Evolutionary conservation across 2,888 invertebrate species (phyloP).

Genomic region (Platycheirus rosarum): DNA sequence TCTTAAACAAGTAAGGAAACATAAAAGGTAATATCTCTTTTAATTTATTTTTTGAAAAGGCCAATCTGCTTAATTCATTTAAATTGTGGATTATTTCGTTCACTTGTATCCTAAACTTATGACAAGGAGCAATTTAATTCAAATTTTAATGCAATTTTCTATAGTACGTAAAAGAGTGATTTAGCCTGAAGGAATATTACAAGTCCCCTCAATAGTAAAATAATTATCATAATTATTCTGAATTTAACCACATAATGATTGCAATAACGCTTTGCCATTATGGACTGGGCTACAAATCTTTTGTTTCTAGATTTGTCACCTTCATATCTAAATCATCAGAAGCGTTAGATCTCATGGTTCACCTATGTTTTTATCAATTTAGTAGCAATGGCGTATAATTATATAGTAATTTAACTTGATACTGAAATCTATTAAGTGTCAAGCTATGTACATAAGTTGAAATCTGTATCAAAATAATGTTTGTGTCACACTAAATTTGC

Average conservation of each 20-base stretch:
- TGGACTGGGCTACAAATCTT: no score
- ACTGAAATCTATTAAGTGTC: no score
- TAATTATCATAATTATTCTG: conserved; percentile 55
- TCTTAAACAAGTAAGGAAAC: no score
- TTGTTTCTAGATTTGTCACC: no score
- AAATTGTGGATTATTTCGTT: conserved; percentile 61
- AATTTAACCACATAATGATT: conserved; percentile 54
- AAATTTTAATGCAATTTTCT: conserved; percentile 51
- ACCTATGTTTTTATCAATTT: no score
- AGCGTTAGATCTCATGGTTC: no score
- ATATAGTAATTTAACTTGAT: no score
- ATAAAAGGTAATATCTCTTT: conserved; percentile 65
- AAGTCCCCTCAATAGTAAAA: conserved; percentile 9
- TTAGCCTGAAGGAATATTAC: conserved; percentile 33
- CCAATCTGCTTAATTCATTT: conserved; percentile 69
- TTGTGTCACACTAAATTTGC: no score
- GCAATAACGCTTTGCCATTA: conserved; percentile 38
- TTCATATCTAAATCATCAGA: no score
- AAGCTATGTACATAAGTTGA: no score
- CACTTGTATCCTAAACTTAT: conserved; percentile 60
- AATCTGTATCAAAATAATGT: no score
- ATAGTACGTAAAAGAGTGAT: conserved; percentile 23
- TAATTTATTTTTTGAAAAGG: conserved; percentile 68
- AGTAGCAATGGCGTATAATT: no score
- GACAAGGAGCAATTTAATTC: conserved; percentile 58